phyloP scores from a whole-genome alignment of 2,888 invertebrate genomes.

The Troilus luridus region DNA sequence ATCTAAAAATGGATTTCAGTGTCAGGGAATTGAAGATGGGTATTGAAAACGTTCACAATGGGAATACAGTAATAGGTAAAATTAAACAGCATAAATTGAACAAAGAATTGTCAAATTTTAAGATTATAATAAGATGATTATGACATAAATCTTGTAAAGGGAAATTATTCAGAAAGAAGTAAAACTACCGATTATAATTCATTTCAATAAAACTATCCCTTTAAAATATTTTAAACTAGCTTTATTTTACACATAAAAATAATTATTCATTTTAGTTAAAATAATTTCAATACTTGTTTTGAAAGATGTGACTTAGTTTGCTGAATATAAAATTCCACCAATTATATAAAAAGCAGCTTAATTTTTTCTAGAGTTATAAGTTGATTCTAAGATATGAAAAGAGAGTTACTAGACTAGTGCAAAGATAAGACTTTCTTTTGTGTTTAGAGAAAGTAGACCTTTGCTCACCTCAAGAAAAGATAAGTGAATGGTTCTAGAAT shows the following conservation, averaged over 20 bases:
- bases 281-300: background rate
- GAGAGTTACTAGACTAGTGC: background rate
- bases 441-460: slow-evolving; percentile 2
- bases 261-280: too few species aligned
- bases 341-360: background rate
- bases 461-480: background rate
- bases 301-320: background rate
- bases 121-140: background rate
- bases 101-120: too few species aligned
- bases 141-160: background rate
- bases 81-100: background rate
- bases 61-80: slow-evolving; percentile 84
- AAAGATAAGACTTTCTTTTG: background rate
- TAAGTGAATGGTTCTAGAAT: background rate
- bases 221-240: too few species aligned
- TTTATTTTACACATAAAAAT: too few species aligned
- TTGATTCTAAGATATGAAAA: background rate
- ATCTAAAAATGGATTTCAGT: slow-evolving; percentile 88
- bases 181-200: too few species aligned
- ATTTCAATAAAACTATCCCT: too few species aligned
- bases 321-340: background rate
- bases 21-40: slow-evolving; percentile 88
- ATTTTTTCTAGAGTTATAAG: background rate
- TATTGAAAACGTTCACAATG: slow-evolving; percentile 86
- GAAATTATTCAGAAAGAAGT: background rate